Evolutionary conservation across 2,888 invertebrate species (phyloP).

Genomic region (Zhuqinia jingwanae): DNA sequence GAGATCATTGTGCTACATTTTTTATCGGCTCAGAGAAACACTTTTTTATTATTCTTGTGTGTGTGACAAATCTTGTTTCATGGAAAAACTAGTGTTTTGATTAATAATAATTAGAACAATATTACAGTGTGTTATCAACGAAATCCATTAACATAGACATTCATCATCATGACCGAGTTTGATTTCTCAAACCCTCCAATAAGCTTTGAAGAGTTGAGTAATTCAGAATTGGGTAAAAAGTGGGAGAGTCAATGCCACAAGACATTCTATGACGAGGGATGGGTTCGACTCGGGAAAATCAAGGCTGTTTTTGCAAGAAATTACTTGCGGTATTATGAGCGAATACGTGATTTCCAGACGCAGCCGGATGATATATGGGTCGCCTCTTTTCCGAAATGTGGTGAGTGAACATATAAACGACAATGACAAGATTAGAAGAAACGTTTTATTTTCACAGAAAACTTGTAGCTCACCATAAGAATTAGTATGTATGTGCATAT

Average conservation of each 20-base stretch:
- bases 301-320: slow-evolving; percentile 72
- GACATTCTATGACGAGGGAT: slow-evolving; percentile 58
- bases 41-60: no score
- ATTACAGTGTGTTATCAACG: no score
- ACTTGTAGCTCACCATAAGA: no score
- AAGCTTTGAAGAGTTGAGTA: slow-evolving; percentile 45
- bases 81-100: no score
- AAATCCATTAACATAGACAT: slow-evolving; percentile 10
- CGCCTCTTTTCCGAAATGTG: slow-evolving; percentile 84
- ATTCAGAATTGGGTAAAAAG: slow-evolving; percentile 50
- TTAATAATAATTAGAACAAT: no score
- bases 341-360: slow-evolving; percentile 82
- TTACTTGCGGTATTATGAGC: slow-evolving; percentile 78
- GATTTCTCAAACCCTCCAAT: slow-evolving; percentile 57
- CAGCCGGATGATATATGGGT: slow-evolving; percentile 83
- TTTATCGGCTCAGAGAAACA: no score
- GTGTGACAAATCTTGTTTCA: no score
- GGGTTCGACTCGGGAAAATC: slow-evolving; percentile 60
- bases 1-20: no score
- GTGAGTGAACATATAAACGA: slow-evolving; percentile 80
- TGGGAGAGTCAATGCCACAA: slow-evolving; percentile 52
- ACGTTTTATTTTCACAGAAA: not conserved
- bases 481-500: no score
- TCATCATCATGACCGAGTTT: slow-evolving; percentile 47
- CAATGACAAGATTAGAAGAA: slow-evolving; percentile 9